Evolutionary conservation across 2,113 vertebrate species (phyloP).

Genomic region (Arothron firmamentum): DNA sequence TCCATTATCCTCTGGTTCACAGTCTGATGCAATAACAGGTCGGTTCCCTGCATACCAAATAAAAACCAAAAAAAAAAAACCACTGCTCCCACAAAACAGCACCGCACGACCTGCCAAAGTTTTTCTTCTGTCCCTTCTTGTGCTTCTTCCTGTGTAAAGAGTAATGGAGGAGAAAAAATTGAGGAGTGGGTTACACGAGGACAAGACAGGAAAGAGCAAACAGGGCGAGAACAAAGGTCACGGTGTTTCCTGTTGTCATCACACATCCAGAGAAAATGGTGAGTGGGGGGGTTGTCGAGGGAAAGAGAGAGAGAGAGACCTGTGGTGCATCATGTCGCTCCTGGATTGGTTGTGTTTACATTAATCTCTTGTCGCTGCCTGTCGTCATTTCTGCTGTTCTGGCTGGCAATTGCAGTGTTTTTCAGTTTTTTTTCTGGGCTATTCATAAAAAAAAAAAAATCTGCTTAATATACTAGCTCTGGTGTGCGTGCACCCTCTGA

Average conservation of each 20-base stretch:
- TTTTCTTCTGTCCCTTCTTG: constrained; percentile 29
- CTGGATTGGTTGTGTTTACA: constrained; percentile 1
- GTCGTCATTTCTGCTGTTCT: background rate
- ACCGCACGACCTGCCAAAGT: constrained; percentile 24
- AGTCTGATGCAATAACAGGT: background rate
- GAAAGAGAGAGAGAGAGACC: background rate
- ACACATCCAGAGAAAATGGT: constrained; percentile 56
- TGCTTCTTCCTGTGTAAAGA: constrained; percentile 38
- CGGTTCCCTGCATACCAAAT: no score
- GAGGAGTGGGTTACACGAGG: constrained; percentile 28
- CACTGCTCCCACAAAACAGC: background rate
- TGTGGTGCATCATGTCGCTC: constrained; percentile 24
- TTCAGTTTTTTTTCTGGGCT: constrained; percentile 2
- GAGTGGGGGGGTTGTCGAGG: constrained; percentile 45
- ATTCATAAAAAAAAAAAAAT: background rate
- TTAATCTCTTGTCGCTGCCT: background rate
- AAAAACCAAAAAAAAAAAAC: background rate
- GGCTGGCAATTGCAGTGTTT: background rate
- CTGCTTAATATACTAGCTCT: background rate
- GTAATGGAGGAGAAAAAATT: constrained; percentile 59
- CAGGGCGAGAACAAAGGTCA: constrained; percentile 59
- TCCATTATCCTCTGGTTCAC: background rate
- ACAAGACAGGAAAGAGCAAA: constrained; percentile 43
- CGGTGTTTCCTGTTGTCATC: constrained; percentile 57
- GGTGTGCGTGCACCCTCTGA: background rate